Percentiles rank a stretch among this genome's conserved stretches.
These are phyloP conservation scores for Naso thynnoides DNA, from an alignment of 2,797 vertebrate species.

Conservation along the genomic window DNA sequence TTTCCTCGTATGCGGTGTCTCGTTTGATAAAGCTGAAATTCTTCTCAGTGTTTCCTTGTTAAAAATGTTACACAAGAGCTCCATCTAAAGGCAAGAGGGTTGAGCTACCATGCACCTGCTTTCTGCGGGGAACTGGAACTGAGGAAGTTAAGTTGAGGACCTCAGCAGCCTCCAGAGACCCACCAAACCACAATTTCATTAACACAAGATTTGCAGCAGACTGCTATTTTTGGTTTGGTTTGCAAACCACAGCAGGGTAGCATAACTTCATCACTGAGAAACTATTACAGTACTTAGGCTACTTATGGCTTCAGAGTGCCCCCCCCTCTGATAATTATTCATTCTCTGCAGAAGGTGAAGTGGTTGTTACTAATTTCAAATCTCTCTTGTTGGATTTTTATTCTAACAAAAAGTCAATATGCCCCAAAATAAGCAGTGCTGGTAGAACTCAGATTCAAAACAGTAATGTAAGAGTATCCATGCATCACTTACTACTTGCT, in stretches of 20 bases:
- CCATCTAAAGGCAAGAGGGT: slow-evolving; percentile 47
- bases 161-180: background rate
- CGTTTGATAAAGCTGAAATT: slow-evolving; percentile 17
- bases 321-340: too few species aligned
- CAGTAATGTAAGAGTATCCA: background rate
- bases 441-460: background rate
- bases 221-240: background rate
- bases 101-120: background rate
- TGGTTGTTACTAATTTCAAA: too few species aligned
- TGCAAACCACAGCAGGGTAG: background rate
- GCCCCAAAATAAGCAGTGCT: background rate
- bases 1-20: fast-evolving
- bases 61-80: slow-evolving; percentile 20
- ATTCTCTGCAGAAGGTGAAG: too few species aligned
- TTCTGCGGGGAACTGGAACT: too few species aligned
- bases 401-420: too few species aligned
- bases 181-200: background rate
- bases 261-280: too few species aligned
- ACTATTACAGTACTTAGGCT: too few species aligned
- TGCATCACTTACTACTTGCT: too few species aligned
- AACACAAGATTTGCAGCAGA: background rate
- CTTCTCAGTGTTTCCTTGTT: slow-evolving; percentile 59
- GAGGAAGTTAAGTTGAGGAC: too few species aligned
- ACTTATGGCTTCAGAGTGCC: too few species aligned
- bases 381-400: too few species aligned